Conservation (phyloP, 1,140 invertebrate species). For the Drosophila paulistorum region DNA sequence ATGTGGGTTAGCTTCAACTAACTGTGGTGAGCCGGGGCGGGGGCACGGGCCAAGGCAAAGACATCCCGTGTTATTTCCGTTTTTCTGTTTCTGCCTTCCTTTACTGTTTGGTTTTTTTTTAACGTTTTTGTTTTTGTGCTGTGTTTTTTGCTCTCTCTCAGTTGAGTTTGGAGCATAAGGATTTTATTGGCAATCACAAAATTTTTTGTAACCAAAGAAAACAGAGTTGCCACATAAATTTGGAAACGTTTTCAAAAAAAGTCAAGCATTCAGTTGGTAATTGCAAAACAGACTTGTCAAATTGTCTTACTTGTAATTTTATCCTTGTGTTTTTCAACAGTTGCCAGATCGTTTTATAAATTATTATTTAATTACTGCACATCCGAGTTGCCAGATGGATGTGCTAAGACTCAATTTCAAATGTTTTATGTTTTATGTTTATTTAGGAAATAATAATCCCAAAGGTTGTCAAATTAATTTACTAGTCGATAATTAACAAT, state of each 20-base stretch:
- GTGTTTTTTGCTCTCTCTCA: background rate
- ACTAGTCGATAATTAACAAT: too few relatives aligned
- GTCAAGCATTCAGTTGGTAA: too few relatives aligned
- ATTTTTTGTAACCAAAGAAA: background rate
- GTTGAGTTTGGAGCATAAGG: conserved; percentile 1
- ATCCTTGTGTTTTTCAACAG: too few relatives aligned
- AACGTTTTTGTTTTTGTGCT: background rate
- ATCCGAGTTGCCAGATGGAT: too few relatives aligned
- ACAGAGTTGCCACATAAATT: background rate
- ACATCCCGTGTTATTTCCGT: conserved; percentile 37
- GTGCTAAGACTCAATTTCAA: too few relatives aligned
- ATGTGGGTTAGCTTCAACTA: conserved; percentile 25
- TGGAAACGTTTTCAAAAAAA: too few relatives aligned
- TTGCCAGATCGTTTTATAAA: too few relatives aligned
- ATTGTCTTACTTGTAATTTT: background rate
- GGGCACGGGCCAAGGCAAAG: conserved; percentile 3
- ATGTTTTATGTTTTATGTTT: too few relatives aligned
- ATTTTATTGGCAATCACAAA: conserved; percentile 3
- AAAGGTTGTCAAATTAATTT: too few relatives aligned
- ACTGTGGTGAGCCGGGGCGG: too few relatives aligned
- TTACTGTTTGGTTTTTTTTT: conserved; percentile 49
- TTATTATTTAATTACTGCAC: too few relatives aligned
- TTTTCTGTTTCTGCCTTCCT: conserved; percentile 36
- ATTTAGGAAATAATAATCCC: too few relatives aligned
- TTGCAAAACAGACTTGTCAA: background rate